These are phyloP conservation scores for Camarhynchus parvulus DNA, from an alignment of 2,113 vertebrate genomes.

Conservation along the genomic window DNA sequence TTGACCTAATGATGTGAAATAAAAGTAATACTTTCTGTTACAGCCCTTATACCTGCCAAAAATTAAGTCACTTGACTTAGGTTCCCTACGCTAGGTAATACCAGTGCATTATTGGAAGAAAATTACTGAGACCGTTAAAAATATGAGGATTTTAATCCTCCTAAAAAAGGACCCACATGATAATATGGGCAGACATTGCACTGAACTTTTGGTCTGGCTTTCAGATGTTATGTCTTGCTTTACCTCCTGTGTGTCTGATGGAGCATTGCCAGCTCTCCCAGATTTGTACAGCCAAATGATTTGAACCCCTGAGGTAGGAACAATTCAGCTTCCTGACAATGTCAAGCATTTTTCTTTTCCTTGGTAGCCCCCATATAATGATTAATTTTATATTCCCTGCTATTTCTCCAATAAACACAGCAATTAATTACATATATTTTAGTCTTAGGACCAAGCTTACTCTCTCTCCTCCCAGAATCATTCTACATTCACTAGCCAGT, in stretches of 20 bases:
- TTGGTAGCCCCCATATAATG: not conserved
- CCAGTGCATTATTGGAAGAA: not conserved
- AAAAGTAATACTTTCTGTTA: not conserved
- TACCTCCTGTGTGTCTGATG: not conserved
- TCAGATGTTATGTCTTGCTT: not conserved
- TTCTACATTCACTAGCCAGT: not conserved
- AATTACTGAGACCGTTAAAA: not conserved
- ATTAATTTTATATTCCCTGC: not conserved
- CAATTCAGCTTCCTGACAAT: not conserved
- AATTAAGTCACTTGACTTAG: conserved; percentile 18
- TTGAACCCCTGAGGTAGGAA: not conserved
- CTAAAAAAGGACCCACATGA: not conserved
- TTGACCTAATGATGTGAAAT: conserved; percentile 20
- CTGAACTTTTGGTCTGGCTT: not conserved
- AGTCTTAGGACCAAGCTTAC: not conserved
- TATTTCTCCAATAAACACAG: not conserved
- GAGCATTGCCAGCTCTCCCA: not conserved
- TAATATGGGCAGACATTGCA: not conserved
- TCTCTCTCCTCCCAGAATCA: not conserved
- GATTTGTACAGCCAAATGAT: not conserved
- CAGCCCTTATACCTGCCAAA: not conserved
- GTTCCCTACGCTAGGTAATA: not conserved
- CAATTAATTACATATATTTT: not conserved
- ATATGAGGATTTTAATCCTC: not conserved
- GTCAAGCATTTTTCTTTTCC: not conserved